phyloP scores from a whole-genome alignment of 2,888 invertebrate genomes.

The Tenthredo distinguenda region DNA sequence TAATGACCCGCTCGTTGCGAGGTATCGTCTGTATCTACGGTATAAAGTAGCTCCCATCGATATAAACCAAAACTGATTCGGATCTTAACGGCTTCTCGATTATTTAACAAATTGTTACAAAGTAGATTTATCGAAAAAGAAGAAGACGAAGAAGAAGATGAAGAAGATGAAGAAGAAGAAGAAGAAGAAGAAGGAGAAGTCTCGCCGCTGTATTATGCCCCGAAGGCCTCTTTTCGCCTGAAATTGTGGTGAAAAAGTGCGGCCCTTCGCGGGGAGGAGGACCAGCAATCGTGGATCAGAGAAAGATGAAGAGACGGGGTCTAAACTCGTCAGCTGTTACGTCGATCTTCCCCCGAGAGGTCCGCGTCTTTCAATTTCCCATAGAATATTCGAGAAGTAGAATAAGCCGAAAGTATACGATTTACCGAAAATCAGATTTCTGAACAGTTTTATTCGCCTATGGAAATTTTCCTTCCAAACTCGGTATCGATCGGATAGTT shows the following conservation, averaged over 20 bases:
- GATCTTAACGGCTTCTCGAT: conserved; percentile 30
- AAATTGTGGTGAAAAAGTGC: conserved; percentile 34
- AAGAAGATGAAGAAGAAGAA: background rate
- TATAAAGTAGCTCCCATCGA: background rate
- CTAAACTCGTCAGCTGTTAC: conserved; percentile 33
- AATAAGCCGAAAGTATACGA: background rate
- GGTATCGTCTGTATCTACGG: background rate
- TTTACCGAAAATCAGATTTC: background rate
- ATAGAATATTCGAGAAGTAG: background rate
- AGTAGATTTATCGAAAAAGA: background rate
- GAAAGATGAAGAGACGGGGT: background rate
- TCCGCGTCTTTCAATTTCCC: background rate
- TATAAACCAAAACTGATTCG: background rate
- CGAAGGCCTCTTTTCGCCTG: background rate
- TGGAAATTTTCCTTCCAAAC: background rate
- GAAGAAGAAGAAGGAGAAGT: background rate
- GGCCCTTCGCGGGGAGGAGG: conserved; percentile 47
- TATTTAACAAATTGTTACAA: background rate
- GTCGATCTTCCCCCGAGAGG: background rate
- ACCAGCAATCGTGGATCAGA: background rate
- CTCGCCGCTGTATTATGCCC: background rate
- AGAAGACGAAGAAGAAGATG: background rate
- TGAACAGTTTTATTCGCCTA: background rate
- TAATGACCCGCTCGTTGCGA: background rate
- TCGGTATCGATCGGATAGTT: background rate